Evolutionary conservation across 1,140 invertebrate genomes (phyloP).

Genomic region (Drosophila obscura): DNA sequence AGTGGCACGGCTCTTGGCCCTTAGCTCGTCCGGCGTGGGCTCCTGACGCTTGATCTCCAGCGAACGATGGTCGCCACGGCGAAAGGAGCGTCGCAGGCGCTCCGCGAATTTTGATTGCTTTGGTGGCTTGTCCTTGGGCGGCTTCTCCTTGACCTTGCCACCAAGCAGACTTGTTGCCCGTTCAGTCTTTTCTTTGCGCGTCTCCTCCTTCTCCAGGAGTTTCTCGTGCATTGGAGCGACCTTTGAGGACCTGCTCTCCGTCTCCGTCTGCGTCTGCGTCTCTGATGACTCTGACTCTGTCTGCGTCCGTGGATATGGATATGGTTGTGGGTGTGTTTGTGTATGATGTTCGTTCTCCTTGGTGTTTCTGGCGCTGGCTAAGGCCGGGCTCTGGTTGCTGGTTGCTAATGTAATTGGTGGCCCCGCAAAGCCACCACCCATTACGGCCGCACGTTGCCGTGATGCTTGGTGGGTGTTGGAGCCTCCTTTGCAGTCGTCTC

Average conservation of each 20-base stretch:
- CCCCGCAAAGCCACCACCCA: conserved; percentile 81
- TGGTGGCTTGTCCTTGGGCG: conserved; percentile 53
- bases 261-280: conserved; percentile 7
- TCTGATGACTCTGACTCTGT: conserved; percentile 1
- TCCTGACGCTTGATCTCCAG: conserved; percentile 66
- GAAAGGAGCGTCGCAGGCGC: conserved; percentile 71
- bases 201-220: conserved; percentile 73
- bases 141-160: conserved; percentile 62
- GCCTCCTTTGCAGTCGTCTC: not conserved
- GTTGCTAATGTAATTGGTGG: conserved; percentile 64
- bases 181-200: conserved; percentile 69
- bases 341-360: no score
- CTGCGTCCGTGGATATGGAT: not conserved
- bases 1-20: conserved; percentile 40
- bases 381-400: conserved; percentile 47
- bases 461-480: conserved; percentile 11
- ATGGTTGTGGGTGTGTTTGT: not conserved
- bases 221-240: conserved; percentile 71
- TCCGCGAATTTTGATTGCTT: conserved; percentile 78
- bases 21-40: conserved; percentile 47
- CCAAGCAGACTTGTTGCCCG: conserved; percentile 61
- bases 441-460: conserved; percentile 61
- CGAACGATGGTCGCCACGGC: conserved; percentile 72
- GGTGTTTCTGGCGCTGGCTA: not conserved
- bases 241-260: no score